Conservation (phyloP, 2,113 vertebrate species). For the Xiphophorus couchianus region DNA sequence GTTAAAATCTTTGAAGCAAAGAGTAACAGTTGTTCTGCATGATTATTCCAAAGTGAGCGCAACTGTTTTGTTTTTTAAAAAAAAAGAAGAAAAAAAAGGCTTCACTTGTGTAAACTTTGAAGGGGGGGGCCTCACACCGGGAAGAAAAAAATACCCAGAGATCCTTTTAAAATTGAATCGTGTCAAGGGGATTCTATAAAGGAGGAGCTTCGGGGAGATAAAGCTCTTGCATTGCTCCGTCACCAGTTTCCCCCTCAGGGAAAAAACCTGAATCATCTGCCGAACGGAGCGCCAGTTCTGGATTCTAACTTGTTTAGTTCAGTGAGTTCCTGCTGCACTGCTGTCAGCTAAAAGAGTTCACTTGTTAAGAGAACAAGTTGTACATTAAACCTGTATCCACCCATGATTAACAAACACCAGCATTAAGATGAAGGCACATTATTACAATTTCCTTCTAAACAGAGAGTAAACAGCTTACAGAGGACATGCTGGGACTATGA, state of each 20-base stretch:
- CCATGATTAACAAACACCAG: not conserved
- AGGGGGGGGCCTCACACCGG: not conserved
- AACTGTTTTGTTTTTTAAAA: too few relatives aligned
- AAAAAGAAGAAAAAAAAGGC: too few relatives aligned
- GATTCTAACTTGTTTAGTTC: not conserved
- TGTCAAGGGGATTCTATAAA: constrained; percentile 1
- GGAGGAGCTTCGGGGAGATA: not conserved
- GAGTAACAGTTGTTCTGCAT: too few relatives aligned
- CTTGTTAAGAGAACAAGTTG: constrained; percentile 7
- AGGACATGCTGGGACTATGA: not conserved
- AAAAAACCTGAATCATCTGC: not conserved
- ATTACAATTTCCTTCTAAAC: not conserved
- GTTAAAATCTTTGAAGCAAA: too few relatives aligned
- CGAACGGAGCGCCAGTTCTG: not conserved
- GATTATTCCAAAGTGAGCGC: too few relatives aligned
- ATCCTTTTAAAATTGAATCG: not conserved
- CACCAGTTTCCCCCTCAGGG: not conserved
- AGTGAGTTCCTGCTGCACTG: not conserved
- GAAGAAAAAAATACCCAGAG: not conserved
- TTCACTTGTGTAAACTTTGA: too few relatives aligned
- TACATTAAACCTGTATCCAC: not conserved
- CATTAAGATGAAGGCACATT: not conserved
- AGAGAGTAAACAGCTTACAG: not conserved
- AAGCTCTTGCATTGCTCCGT: not conserved
- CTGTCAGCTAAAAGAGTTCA: constrained; percentile 9